Conservation (phyloP, 2,797 vertebrate species). For the Liparis tanakae region DNA sequence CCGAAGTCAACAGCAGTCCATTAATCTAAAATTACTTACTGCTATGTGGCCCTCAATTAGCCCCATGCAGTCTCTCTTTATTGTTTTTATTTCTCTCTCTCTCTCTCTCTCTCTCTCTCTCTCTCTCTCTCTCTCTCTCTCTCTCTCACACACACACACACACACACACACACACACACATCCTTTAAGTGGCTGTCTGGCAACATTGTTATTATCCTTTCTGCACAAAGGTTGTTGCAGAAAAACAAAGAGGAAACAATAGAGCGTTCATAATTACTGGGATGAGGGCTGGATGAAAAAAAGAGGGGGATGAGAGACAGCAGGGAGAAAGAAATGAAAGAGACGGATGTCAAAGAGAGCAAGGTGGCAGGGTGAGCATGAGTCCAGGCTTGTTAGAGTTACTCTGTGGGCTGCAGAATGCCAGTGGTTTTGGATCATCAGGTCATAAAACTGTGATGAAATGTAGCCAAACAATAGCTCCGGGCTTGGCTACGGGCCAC, state of each 20-base stretch:
- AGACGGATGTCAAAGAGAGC: slow-evolving; percentile 19
- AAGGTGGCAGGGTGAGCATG: background rate
- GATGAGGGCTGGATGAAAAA: slow-evolving; percentile 14
- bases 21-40: background rate
- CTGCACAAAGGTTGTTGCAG: slow-evolving; percentile 13
- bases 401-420: slow-evolving; percentile 24
- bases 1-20: slow-evolving; percentile 4
- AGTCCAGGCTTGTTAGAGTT: slow-evolving; percentile 21
- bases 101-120: no score
- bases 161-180: background rate
- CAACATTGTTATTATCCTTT: slow-evolving; percentile 17
- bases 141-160: background rate
- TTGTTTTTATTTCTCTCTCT: no score
- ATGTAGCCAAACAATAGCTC: slow-evolving; percentile 24
- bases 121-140: no score
- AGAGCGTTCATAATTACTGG: slow-evolving; percentile 25
- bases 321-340: slow-evolving; percentile 9
- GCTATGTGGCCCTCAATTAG: slow-evolving; percentile 17
- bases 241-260: slow-evolving; percentile 28
- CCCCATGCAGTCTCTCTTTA: background rate
- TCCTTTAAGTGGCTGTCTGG: slow-evolving; percentile 20
- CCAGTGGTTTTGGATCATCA: slow-evolving; percentile 34
- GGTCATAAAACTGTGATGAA: slow-evolving; percentile 36
- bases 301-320: background rate
- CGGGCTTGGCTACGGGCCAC: slow-evolving; percentile 27